These are phyloP conservation scores for Empidonax traillii DNA, from an alignment of 2,113 vertebrate species.

Conservation along the genomic window DNA sequence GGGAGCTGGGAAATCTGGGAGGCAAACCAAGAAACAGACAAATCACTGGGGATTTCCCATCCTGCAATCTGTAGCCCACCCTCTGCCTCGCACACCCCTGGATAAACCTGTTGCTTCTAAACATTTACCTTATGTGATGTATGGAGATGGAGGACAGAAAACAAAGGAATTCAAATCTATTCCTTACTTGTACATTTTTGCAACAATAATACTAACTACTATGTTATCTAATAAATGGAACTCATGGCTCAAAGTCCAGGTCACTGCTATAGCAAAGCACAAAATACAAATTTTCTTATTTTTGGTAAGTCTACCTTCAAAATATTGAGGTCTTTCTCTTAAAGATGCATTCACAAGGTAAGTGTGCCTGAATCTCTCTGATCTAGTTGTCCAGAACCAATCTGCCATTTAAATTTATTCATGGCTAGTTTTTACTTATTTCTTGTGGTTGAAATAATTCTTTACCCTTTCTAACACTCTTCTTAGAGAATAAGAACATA, in stretches of 20 bases:
- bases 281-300: background rate
- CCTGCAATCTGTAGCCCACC: background rate
- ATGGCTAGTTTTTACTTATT: background rate
- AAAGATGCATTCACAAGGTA: background rate
- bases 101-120: background rate
- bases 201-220: background rate
- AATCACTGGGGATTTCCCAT: background rate
- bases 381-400: background rate
- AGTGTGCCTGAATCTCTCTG: background rate
- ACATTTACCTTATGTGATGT: background rate
- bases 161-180: background rate
- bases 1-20: background rate
- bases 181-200: background rate
- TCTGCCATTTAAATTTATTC: conserved; percentile 17
- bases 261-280: background rate
- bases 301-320: background rate
- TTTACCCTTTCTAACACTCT: background rate
- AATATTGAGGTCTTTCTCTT: background rate
- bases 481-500: background rate
- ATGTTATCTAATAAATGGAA: background rate
- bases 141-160: background rate
- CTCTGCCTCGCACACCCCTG: rapidly evolving
- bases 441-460: background rate
- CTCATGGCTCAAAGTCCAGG: background rate
- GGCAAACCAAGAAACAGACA: background rate